Base-by-base conservation (phyloP, 2,888 invertebrate genomes). In the Luperina nickerlii region DNA sequence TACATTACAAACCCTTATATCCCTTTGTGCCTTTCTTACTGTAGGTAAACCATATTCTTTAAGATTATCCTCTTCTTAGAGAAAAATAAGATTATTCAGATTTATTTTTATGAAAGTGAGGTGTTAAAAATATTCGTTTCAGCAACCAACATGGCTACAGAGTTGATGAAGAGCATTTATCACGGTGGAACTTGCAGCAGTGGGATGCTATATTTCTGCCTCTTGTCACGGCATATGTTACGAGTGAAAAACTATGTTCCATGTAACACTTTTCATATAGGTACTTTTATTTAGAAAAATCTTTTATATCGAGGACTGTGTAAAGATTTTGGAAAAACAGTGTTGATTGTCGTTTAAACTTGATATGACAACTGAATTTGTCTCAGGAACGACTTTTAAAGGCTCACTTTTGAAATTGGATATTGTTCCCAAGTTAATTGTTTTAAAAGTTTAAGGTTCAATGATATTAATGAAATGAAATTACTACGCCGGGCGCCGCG, bases 91-190 rank as follows among this genome's bases (percentile, higher is more conserved):
- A 38, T 42, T n/a, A 57, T 57, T 65, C 48, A 65, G 24, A 18
- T 27, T n/a, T 2, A 63, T 67, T 32, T 51, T 78, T 73, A 67
- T 54, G 45, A 68, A n/a, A 60, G 20, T 62, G 15, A n/a, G 24
- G 27, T 74, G 20, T 60, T 84, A 51, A 74, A 82, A 81, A 66
- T 82, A 54, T 74, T 70, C 32, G 11, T 5, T 54, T 18, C 69
- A 27, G 65, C 32, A 66, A 79, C 54, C 69, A 71, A 71, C 32
- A 32, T 62, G 54, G 63, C 74, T 15, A 54, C 71, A 69, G 45
- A 74, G 74, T 60, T 76, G 57, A n/a, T 69, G 70, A 70, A 77
- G 67, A 73, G 69, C 75, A 85, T 87, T 73, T 79, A 82, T 85
- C 82, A 86, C 6, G 57, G n/a, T 24, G 67, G 48, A 70, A 82